Evolutionary conservation across 1,140 invertebrate genomes (phyloP), one percentile per base, ranked within the genome.

Genomic region (Sesamia nonagrioides): DNA sequence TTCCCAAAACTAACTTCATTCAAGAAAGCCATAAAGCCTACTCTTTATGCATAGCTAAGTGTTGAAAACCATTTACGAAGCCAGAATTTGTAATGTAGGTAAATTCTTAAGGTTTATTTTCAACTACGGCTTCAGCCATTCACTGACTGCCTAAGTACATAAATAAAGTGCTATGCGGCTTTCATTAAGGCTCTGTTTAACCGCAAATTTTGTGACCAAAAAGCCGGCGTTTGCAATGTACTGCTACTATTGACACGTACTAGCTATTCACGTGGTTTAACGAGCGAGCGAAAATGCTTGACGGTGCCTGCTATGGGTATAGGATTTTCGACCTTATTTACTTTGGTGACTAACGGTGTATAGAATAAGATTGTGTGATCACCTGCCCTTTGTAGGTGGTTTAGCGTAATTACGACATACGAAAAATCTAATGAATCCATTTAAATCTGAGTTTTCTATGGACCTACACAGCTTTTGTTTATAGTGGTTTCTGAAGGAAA

Each of bases 201-300:
- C 80, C 80, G 75, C 80, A 81, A 81, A 81, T 81, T 81, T 78
- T 81, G 80, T 81, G 80, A 81, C 80, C 76, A 76, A 81, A 81
- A 81, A 81, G 61, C 80, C 48, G 35, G 17, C 54, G 73, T 78
- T 81, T 77, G 76, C 75, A 35, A 35, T 74, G 58, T 42, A 71
- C 56, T n/a, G n/a, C n/a, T 45, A 68, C 74, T 66, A 81, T 75
- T 81, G 66, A 66, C 80, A 76, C 79, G 66, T 66, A 17, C 58
- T 54, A 48, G 60, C 48, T 45, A 77, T 77, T 77, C 74, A 77
- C 74, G 60, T 52, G 61, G 66, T 69, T 75, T 75, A 77, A 77
- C 48, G 74, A 68, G 74, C 66, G 66, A 66, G 21, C 21, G 21
- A 50, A 37, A 69, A 69, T 50, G 66, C 50, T 69, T 69, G 42